Evolutionary conservation across 2,888 invertebrate genomes (phyloP), one percentile per base, ranked within the genome.

Genomic region (Trachelus troglodyta): DNA sequence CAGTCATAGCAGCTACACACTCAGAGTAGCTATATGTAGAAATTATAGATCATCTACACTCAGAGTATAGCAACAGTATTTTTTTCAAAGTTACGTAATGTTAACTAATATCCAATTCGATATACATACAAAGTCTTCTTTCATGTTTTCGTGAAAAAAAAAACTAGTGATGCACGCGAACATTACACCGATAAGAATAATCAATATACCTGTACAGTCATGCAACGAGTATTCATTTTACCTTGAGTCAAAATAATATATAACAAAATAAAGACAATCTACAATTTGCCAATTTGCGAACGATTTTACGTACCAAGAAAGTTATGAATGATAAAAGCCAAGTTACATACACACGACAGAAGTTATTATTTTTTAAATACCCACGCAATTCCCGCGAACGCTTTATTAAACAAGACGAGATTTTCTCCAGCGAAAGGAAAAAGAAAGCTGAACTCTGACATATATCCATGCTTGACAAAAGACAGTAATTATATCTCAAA

Each of bases 381-480:
- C 40, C 23, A 56, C 6, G 40, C 1, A 23, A 23, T 23, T 56
- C 40, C 40, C 15, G 40, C 40, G 40, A 23, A 56, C 23, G 40
- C 40, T 56, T 56, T 56, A 56, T 56, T 56, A 56, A 23, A 56
- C 40, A 56, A 23, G 40, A 56, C 40, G 23, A 56, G 15, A 56
- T 56, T 56, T 56, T 56, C 40, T 56, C 40, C 23, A 56, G 74
- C n/a, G n/a, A 74, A 74, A 74, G 35, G 75, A 79, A 79, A 79
- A 74, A 79, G 79, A 79, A 79, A 79, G 79, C 75, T 40, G 31
- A 37, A 31, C 73, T 79, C 75, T 79, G 79, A 75, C 75, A 79
- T 79, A 75, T 79, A 73, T 75, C 74, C 75, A 74, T 79, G 79
- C 79, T 79, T 79, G 79, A 79, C 75, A 79, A 31, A 73, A 79